Conservation (phyloP, 2,797 vertebrate species). For the Phrynocephalus vlangalii region DNA sequence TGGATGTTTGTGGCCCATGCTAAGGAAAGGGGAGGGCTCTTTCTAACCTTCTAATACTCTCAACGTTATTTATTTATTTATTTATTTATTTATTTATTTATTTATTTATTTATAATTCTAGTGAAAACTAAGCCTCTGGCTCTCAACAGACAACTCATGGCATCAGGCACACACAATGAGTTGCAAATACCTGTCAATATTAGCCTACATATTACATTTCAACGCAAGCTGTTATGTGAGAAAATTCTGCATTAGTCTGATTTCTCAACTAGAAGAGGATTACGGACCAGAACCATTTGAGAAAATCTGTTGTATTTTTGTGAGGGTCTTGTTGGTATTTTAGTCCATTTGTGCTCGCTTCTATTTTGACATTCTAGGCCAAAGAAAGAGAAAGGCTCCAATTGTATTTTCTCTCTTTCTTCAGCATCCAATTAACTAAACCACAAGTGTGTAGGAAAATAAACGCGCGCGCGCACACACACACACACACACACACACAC, state of each 20-base stretch:
- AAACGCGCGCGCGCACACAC: background rate
- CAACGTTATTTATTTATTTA: too few species aligned
- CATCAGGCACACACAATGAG: background rate
- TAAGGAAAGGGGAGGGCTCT: background rate
- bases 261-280: background rate
- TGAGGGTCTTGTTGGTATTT: background rate
- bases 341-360: conserved; percentile 4
- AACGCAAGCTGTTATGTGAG: accelerated
- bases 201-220: background rate
- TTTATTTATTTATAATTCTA: too few species aligned
- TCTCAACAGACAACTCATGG: too few species aligned
- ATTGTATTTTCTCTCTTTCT: conserved; percentile 17
- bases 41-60: background rate
- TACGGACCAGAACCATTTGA: accelerated
- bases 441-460: background rate
- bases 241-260: background rate
- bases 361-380: background rate
- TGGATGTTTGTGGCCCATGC: too few species aligned
- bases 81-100: too few species aligned
- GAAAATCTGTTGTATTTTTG: background rate
- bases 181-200: background rate
- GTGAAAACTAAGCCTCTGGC: background rate
- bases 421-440: conserved; percentile 28
- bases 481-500: background rate
- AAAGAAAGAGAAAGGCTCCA: too few species aligned